Conservation (phyloP, 2,113 vertebrate species). For the Mobula birostris region DNA sequence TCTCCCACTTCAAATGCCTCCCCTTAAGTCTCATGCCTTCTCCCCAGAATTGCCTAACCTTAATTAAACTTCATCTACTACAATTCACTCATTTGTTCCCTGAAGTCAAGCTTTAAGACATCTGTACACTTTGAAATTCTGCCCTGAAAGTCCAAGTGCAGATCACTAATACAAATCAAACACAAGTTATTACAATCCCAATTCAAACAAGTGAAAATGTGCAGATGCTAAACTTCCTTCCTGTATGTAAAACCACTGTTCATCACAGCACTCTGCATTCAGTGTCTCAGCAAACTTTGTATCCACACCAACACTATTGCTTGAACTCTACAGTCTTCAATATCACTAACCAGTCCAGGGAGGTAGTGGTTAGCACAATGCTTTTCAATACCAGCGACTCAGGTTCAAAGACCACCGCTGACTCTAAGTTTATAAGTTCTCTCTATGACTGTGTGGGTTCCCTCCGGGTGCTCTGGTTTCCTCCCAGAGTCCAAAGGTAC, state of each 20-base stretch:
- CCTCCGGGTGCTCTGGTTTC: too few relatives aligned
- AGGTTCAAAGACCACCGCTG: too few relatives aligned
- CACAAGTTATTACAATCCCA: neutral
- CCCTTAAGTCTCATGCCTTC: neutral
- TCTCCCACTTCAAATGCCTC: neutral
- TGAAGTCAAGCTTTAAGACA: neutral
- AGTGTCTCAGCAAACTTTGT: neutral
- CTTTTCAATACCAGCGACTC: too few relatives aligned
- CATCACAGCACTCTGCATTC: neutral
- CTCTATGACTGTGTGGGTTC: too few relatives aligned
- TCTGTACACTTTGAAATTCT: neutral
- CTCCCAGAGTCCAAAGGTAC: too few relatives aligned
- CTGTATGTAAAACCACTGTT: neutral
- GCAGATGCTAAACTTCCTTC: too few relatives aligned
- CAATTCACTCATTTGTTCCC: neutral
- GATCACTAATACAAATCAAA: neutral
- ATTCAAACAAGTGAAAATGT: too few relatives aligned
- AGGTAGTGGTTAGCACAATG: too few relatives aligned
- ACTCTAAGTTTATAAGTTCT: too few relatives aligned
- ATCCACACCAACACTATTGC: neutral
- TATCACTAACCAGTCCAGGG: neutral
- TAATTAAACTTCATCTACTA: neutral
- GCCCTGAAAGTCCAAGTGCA: neutral
- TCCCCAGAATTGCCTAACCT: neutral
- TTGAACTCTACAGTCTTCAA: neutral